Conservation (phyloP, 2,888 invertebrate species). For the Sarcophaga caerulescens region DNA sequence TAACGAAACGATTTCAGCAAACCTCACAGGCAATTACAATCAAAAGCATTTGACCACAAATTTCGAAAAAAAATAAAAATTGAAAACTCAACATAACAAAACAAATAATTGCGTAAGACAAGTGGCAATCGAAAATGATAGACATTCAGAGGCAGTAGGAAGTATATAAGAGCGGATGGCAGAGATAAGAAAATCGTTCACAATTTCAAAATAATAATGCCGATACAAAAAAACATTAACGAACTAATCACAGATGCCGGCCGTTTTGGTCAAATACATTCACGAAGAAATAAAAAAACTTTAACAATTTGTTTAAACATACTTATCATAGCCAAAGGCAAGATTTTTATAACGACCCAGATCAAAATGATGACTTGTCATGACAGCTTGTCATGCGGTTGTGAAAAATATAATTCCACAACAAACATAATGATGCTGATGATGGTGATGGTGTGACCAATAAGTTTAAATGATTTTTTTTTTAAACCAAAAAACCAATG, state of each 20-base stretch:
- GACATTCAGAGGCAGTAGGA: background rate
- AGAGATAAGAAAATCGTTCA: conserved; percentile 33
- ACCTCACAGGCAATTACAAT: conserved; percentile 53
- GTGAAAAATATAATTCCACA: conserved; percentile 10
- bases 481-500: too few species aligned
- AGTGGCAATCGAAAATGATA: conserved; percentile 48
- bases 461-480: conserved; percentile 49
- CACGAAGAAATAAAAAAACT: conserved; percentile 49
- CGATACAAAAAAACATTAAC: conserved; percentile 53
- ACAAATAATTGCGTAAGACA: conserved; percentile 57
- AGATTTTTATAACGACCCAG: conserved; percentile 58
- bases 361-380: conserved; percentile 68
- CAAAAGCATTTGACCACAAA: conserved; percentile 43
- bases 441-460: conserved; percentile 56
- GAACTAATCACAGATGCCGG: conserved; percentile 53
- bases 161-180: background rate
- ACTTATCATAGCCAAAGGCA: conserved; percentile 55
- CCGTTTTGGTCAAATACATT: conserved; percentile 55
- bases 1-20: background rate
- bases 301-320: conserved; percentile 57
- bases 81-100: conserved; percentile 4
- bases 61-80: background rate
- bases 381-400: conserved; percentile 65
- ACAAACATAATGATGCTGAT: background rate
- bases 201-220: conserved; percentile 19